Conservation (phyloP, 2,113 vertebrate genomes). For the Micronycteris hirsuta region DNA sequence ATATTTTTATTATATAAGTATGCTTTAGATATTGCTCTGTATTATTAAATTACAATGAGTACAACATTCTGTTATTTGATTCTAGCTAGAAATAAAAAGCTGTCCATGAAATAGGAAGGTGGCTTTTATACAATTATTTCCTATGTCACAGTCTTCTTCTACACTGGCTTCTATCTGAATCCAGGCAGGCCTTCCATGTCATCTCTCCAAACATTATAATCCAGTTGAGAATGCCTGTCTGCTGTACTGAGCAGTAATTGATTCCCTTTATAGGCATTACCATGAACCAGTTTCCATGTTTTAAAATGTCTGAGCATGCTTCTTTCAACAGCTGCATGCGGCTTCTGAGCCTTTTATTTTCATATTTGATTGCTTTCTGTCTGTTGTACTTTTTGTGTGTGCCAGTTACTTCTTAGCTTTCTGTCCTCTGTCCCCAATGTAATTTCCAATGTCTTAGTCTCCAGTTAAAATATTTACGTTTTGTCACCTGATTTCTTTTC, state of each 20-base stretch:
- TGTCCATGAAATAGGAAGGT: neutral
- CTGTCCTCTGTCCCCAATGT: neutral
- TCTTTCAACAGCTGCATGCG: neutral
- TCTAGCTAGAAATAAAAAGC: neutral
- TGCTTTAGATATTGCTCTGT: neutral
- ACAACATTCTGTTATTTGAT: slow-evolving; percentile 13
- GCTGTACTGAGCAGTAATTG: slow-evolving; percentile 22
- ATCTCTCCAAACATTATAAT: slow-evolving; percentile 43
- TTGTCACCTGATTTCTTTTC: neutral
- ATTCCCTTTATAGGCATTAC: slow-evolving; percentile 29
- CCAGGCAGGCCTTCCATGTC: neutral
- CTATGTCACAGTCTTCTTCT: neutral
- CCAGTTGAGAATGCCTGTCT: neutral
- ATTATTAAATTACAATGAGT: neutral
- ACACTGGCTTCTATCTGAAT: neutral
- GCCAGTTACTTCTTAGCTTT: too few relatives aligned
- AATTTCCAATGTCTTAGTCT: neutral
- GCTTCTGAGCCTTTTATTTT: neutral
- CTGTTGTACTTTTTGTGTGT: neutral
- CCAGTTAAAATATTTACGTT: neutral
- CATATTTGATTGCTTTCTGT: neutral
- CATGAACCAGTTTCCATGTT: neutral
- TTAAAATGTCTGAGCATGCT: neutral
- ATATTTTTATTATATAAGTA: neutral
- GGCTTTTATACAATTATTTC: neutral